Base-by-base conservation (phyloP, 2,888 invertebrate species). In the Sipha maydis region DNA sequence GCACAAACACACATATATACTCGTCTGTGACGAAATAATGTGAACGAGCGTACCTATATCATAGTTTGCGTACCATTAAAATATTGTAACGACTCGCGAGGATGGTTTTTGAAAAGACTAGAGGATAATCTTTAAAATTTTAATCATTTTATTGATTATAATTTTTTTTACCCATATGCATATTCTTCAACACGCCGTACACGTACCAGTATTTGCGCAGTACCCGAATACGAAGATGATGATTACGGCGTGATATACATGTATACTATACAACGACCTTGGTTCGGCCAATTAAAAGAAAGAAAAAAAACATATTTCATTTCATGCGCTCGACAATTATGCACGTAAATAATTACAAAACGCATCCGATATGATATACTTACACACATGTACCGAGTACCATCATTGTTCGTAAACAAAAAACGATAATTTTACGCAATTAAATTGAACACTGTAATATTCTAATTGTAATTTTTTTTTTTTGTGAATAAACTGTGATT, bases 231-330 rank as follows among this genome's bases (percentile, higher is more conserved):
- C 56, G 56, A 19, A 8, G 56, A 21, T 4, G 56, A 21, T 19
- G 56, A 56, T 56, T 56, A 56, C 56, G 56, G 56, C 48, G 77
- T 19, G 79, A 79, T 4, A 4, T 34, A 34, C 4, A 34, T 1
- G 14, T 48, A 48, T 48, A 0, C 2, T 48, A 48, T 38, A 48
- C n/a, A 28, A 82, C 69, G 54, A 82, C 69, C 82, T 82, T 69
- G 82, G 82, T 69, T 61, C 9, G 69, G 41, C 82, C 67, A 82
- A 69, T 82, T 69, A 82, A 69, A 82, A 80, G 1, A 34, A 71
- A 73, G 34, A 34, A 71, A 71, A 71, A 38, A 75, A 31, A 71
- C 71, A 71, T 17, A 75, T 80, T 80, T 80, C n/a, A 38, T n/a
- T n/a, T 67, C n/a, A n/a, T 19, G 19, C n/a, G 80, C n/a, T 67